A percentile compares a stretch with the other conserved stretches of the same genome.
These are phyloP conservation scores for Thereva unica DNA, from an alignment of 2,888 invertebrate species.

Conservation along the genomic window DNA sequence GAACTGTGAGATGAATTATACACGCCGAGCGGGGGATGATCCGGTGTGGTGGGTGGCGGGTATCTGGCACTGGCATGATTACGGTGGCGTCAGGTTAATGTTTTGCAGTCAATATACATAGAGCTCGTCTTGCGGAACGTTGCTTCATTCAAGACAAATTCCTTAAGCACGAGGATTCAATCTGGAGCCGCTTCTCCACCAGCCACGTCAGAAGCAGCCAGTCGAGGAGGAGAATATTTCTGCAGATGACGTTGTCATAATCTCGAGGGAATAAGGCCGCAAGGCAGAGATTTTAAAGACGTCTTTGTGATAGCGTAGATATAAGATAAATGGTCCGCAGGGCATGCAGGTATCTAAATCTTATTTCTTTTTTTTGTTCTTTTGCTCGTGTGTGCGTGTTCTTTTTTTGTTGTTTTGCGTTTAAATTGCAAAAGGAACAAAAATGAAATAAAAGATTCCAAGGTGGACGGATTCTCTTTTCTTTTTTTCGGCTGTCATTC, in stretches of 20 bases:
- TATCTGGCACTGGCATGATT: not conserved
- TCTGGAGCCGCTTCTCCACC: constrained; percentile 8
- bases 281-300: no score
- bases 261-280: no score
- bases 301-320: no score
- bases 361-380: no score
- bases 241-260: not conserved
- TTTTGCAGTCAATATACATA: constrained; percentile 16
- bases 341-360: no score
- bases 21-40: constrained; percentile 19
- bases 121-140: not conserved
- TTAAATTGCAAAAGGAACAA: constrained; percentile 12
- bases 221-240: not conserved
- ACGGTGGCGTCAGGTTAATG: constrained; percentile 15
- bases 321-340: no score
- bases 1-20: constrained; percentile 39
- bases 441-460: constrained; percentile 7
- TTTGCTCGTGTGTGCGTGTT: no score
- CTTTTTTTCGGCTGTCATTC: constrained; percentile 5
- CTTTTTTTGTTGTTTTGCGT: constrained; percentile 4
- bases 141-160: constrained; percentile 8
- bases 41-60: constrained; percentile 2
- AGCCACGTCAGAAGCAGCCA: not conserved
- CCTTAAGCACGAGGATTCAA: not conserved
- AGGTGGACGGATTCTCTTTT: constrained; percentile 8